Conservation (phyloP, 2,113 vertebrate species). For the Morone chrysops region DNA sequence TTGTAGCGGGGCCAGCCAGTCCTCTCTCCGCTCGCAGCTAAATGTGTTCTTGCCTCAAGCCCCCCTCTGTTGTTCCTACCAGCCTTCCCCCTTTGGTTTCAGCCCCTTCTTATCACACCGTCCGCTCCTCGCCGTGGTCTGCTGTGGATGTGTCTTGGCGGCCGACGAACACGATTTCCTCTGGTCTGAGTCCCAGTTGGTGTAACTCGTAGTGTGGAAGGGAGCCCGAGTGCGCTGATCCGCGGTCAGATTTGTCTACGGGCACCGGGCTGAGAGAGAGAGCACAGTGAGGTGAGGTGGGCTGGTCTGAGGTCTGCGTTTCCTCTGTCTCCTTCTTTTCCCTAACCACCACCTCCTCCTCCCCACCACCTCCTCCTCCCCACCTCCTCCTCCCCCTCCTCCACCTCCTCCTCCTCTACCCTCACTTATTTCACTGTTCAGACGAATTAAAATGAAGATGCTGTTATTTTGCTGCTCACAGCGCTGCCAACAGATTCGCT, state of each 20-base stretch:
- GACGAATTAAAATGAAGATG: background rate
- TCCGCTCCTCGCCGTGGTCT: constrained; percentile 65
- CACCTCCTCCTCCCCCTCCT: background rate
- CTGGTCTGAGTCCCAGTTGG: constrained; percentile 65
- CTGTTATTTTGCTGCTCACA: background rate
- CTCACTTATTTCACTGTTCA: background rate
- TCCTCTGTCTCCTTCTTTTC: constrained; percentile 43
- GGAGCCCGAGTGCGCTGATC: constrained; percentile 59
- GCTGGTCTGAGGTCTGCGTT: constrained; percentile 74
- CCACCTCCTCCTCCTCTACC: constrained; percentile 21
- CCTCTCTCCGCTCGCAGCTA: constrained; percentile 21
- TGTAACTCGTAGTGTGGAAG: constrained; percentile 42
- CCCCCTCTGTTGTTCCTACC: constrained; percentile 51
- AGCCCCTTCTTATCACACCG: constrained; percentile 49
- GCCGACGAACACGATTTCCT: constrained; percentile 72
- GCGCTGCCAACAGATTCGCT: background rate
- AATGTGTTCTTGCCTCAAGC: constrained; percentile 21
- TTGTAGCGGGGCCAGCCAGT: constrained; percentile 19
- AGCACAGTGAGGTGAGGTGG: constrained; percentile 2
- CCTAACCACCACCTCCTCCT: constrained; percentile 9
- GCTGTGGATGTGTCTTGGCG: constrained; percentile 72
- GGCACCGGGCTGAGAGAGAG: background rate
- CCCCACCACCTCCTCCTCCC: constrained; percentile 17
- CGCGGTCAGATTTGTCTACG: constrained; percentile 62
- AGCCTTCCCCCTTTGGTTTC: constrained; percentile 34